Evolutionary conservation across 2,113 vertebrate species (phyloP).

Genomic region (Hystrix brachyura): DNA sequence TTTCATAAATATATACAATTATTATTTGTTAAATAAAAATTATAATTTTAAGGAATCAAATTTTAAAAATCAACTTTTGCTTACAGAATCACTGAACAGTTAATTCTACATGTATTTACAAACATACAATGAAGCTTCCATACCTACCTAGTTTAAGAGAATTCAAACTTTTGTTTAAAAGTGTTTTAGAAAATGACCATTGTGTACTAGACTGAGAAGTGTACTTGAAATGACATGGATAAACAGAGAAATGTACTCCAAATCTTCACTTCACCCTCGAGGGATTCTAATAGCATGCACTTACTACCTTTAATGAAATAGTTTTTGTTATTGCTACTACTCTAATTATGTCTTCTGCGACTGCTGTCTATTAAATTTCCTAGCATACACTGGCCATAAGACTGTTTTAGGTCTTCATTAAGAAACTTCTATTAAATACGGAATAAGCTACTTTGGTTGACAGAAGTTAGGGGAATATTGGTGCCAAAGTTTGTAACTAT

Average conservation of each 20-base stretch:
- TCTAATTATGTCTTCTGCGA: slow-evolving; percentile 55
- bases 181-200: background rate
- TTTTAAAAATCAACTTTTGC: background rate
- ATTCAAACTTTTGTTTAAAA: background rate
- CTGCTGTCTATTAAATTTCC: slow-evolving; percentile 76
- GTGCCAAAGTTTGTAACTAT: slow-evolving; percentile 78
- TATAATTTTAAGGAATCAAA: background rate
- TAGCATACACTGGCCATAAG: slow-evolving; percentile 73
- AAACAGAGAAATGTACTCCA: background rate
- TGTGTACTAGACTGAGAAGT: background rate
- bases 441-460: slow-evolving; percentile 76
- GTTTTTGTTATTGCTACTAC: slow-evolving; percentile 20
- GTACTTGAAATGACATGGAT: background rate
- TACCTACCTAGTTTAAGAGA: background rate
- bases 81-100: slow-evolving; percentile 5
- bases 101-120: slow-evolving; percentile 14
- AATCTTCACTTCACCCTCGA: background rate
- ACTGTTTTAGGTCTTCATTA: slow-evolving; percentile 67
- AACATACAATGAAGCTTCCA: background rate
- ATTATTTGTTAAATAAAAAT: background rate
- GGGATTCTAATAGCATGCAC: background rate
- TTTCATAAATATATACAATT: background rate
- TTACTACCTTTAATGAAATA: slow-evolving; percentile 32
- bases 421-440: slow-evolving; percentile 78
- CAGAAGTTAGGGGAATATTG: slow-evolving; percentile 74